These are phyloP conservation scores for Chydorus sphaericus DNA, from an alignment of 2,888 invertebrate genomes.

Conservation along the genomic window DNA sequence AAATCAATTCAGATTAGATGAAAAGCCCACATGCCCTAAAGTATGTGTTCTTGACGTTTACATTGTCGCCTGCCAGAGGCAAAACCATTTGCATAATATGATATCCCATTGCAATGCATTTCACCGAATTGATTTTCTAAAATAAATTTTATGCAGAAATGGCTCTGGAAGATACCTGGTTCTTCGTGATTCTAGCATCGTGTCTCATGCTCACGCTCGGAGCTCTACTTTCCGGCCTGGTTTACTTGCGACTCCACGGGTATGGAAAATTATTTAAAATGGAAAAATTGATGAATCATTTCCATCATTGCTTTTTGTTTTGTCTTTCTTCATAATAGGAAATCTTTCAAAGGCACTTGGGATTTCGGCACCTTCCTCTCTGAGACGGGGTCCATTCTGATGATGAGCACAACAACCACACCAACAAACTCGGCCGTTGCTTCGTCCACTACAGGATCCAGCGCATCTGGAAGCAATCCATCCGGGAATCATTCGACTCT, in stretches of 20 bases:
- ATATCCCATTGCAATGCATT: too few relatives aligned
- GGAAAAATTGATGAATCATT: background rate
- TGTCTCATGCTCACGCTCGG: constrained; percentile 64
- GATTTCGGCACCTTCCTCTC: background rate
- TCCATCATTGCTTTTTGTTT: background rate
- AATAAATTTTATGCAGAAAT: constrained; percentile 29
- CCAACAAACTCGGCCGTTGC: too few relatives aligned
- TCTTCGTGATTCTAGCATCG: constrained; percentile 60
- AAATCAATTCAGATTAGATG: too few relatives aligned
- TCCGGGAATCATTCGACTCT: background rate
- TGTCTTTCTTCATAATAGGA: background rate
- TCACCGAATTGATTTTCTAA: background rate
- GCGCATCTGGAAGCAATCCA: too few relatives aligned
- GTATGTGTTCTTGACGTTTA: too few relatives aligned
- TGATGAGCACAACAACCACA: too few relatives aligned
- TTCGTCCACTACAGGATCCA: background rate
- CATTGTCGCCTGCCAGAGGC: too few relatives aligned
- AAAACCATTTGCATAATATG: too few relatives aligned
- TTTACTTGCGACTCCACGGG: constrained; percentile 70
- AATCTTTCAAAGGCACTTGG: constrained; percentile 9
- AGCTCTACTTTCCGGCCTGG: constrained; percentile 58
- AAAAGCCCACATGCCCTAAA: too few relatives aligned
- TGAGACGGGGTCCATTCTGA: background rate
- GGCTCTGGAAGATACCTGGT: constrained; percentile 62
- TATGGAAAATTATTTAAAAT: constrained; percentile 31